Conservation (phyloP, 2,797 vertebrate species). For the Pempheris klunzingeri region DNA sequence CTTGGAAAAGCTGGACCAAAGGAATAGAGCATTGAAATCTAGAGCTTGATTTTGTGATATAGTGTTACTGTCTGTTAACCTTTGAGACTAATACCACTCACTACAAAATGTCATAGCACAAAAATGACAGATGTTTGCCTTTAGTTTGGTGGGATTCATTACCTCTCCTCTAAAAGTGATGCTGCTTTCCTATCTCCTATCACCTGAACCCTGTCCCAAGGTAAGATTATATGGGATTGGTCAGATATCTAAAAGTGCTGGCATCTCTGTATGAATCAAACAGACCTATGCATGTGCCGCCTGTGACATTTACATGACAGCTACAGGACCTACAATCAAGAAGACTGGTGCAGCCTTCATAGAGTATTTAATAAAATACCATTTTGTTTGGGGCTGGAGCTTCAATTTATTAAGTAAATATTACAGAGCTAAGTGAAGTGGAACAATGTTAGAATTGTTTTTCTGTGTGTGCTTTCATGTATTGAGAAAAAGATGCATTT, state of each 20-base stretch:
- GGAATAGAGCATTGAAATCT: not conserved
- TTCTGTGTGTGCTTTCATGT: slow-evolving; percentile 19
- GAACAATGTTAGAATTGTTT: slow-evolving; percentile 28
- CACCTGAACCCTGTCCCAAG: not conserved
- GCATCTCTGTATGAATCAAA: slow-evolving; percentile 17
- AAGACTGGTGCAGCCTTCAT: slow-evolving; percentile 28
- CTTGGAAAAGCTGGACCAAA: not conserved
- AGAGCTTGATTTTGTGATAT: not conserved
- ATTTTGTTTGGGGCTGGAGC: slow-evolving; percentile 32
- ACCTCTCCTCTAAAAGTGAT: slow-evolving; percentile 12
- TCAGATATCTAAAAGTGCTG: not conserved
- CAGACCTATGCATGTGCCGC: not conserved
- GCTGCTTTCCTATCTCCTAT: slow-evolving; percentile 4
- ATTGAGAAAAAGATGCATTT: slow-evolving; percentile 25
- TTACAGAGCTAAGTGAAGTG: slow-evolving; percentile 31
- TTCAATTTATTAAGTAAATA: slow-evolving; percentile 47
- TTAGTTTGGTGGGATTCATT: not conserved
- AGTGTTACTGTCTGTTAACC: not conserved
- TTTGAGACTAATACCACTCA: not conserved
- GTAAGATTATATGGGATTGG: not conserved
- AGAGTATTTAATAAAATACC: slow-evolving; percentile 34
- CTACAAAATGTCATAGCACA: not conserved
- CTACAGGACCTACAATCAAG: slow-evolving; percentile 38
- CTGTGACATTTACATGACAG: slow-evolving; percentile 22
- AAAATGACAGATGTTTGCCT: slow-evolving; percentile 4